Evolutionary conservation across 2,797 vertebrate genomes (phyloP).

Genomic region (Fratercula arctica): DNA sequence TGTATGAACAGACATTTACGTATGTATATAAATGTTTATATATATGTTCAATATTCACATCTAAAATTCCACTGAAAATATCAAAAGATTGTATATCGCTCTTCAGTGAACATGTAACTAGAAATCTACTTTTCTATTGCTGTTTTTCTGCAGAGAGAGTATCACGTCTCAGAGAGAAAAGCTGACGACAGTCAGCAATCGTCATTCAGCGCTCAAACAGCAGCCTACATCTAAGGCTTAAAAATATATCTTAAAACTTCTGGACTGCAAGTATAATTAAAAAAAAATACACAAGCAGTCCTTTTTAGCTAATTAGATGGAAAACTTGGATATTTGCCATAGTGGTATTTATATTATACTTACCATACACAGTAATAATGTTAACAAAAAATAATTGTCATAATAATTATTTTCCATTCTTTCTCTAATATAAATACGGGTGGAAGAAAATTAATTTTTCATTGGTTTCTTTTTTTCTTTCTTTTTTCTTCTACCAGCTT

Average conservation of each 20-base stretch:
- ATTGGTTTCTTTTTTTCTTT: neutral
- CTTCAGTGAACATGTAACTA: neutral
- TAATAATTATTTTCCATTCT: neutral
- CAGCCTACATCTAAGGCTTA: neutral
- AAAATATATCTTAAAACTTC: neutral
- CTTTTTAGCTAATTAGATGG: neutral
- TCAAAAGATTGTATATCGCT: neutral
- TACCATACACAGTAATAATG: neutral
- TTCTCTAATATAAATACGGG: neutral
- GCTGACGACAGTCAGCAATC: neutral
- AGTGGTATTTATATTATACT: neutral
- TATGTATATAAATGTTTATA: neutral
- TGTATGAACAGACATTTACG: neutral
- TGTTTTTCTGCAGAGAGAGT: neutral
- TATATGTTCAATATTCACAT: neutral
- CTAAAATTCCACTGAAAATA: neutral
- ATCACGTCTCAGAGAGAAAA: neutral
- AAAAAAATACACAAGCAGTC: neutral
- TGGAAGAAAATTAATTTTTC: neutral
- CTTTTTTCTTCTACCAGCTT: neutral
- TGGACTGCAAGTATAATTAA: neutral
- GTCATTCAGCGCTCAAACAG: neutral
- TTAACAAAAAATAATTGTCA: neutral
- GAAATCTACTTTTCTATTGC: neutral
- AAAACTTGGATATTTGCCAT: neutral